Percentiles rank a stretch among this genome's conserved stretches.
Conservation (phyloP, 1,140 invertebrate species). For the Halictus rubicundus region DNA sequence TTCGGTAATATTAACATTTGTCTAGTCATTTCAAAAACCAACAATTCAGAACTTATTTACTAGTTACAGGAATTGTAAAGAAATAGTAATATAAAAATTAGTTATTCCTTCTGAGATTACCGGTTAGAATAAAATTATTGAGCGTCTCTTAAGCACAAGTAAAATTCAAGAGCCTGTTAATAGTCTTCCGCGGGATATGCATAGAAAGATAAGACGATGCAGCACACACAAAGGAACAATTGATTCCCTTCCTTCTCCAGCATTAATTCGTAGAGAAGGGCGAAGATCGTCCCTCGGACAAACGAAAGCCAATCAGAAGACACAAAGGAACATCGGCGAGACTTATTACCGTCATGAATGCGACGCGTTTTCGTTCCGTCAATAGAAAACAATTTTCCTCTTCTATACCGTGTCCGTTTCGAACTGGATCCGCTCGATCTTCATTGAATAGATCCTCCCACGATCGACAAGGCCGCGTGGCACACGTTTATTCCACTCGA, state of each 20-base stretch:
- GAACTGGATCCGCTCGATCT: not conserved
- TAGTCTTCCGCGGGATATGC: no score
- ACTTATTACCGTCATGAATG: not conserved
- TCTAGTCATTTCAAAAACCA: no score
- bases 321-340: not conserved
- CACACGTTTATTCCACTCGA: constrained; percentile 23
- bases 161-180: no score
- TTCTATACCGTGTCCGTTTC: not conserved
- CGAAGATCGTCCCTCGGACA: not conserved
- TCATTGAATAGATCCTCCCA: not conserved
- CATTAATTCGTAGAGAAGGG: not conserved
- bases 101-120: no score
- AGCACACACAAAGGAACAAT: not conserved
- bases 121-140: no score
- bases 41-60: no score
- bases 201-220: not conserved
- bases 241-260: not conserved
- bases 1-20: no score
- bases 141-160: no score
- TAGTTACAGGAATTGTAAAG: no score
- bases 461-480: not conserved
- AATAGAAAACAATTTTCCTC: not conserved
- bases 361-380: not conserved
- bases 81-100: no score
- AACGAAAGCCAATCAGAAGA: not conserved